Evolutionary conservation across 2,113 vertebrate genomes (phyloP), one percentile per base, ranked within the genome.

Genomic region (Dolichotis patagonum): DNA sequence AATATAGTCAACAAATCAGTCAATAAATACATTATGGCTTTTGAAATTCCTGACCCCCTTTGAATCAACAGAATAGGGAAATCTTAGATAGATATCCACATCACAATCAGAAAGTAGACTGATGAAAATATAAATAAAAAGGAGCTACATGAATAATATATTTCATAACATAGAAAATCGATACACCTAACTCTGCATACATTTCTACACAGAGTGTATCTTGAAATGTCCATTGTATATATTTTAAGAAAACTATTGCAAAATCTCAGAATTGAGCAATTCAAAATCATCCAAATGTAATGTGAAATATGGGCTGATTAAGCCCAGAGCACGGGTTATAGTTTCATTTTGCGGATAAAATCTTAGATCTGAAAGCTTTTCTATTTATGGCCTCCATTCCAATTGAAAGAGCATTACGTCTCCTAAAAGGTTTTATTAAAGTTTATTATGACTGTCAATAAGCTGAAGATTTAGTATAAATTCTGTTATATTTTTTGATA

Each of bases 321-420:
- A 65, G 67, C 65, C 65, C 35, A n/a, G 35, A 38, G 7, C 38
- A 38, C 22, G 67, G 5, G 2, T 56, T 95, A 65, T 63, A 20
- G 69, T 92, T 60, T 81, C n/a, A 38, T 97, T 90, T 92, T 87
- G n/a, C 88, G 38, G 92, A 11, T 87, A 62, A 92, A 75, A 8
- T 85, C 22, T 94, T 88, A n/a, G 16, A 46, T 87, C 3, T 56
- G 28, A 83, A 89, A 30, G 1, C 3, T 75, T 87, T 78, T 93
- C 73, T 84, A 10, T 82, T 95, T 90, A 52, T 84, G 11, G 11
- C 63, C 7, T 60, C 1, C 10, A 26, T 95, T 91, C n/a, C 17
- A 38, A 49, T 88, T 95, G 19, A 85, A 58, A 94, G 2, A 88
- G 1, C 2, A 20, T 65, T 77, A 26, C 75, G 3, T 56, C 26